These are phyloP conservation scores for Eupithecia insigniata DNA, from an alignment of 2,888 invertebrate species.

Conservation along the genomic window DNA sequence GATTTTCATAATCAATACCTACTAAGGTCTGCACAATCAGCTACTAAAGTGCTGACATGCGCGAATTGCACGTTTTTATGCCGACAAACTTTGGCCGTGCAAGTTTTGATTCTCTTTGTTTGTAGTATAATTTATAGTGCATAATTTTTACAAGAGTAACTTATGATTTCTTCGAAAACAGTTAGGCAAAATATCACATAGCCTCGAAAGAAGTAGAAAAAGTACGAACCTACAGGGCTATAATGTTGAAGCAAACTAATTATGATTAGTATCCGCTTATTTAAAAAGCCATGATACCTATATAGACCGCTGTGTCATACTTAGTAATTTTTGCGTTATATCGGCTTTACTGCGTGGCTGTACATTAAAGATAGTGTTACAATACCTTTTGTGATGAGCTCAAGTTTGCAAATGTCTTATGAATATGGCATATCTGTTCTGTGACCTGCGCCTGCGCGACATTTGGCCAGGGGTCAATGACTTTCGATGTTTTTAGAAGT, in stretches of 20 bases:
- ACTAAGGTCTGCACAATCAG: slow-evolving; percentile 22
- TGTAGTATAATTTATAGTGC: background rate
- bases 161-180: background rate
- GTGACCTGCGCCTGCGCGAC: slow-evolving; percentile 20
- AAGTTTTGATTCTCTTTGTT: background rate
- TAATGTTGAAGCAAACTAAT: background rate
- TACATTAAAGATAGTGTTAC: slow-evolving; percentile 25
- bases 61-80: slow-evolving; percentile 6
- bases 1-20: slow-evolving; percentile 29
- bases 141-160: background rate
- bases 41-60: slow-evolving; percentile 23
- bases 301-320: background rate
- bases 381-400: slow-evolving; percentile 30
- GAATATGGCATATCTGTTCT: slow-evolving; percentile 27
- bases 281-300: background rate
- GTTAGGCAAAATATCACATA: background rate
- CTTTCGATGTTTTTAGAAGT: slow-evolving; percentile 8
- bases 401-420: slow-evolving; percentile 31
- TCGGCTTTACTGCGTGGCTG: slow-evolving; percentile 15
- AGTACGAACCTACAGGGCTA: too few relatives aligned
- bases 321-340: background rate
- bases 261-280: background rate
- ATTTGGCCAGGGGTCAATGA: slow-evolving; percentile 24
- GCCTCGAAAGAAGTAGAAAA: background rate
- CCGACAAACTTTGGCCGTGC: background rate